Evolutionary conservation across 2,888 invertebrate species (phyloP).

Genomic region (Bombylius major): DNA sequence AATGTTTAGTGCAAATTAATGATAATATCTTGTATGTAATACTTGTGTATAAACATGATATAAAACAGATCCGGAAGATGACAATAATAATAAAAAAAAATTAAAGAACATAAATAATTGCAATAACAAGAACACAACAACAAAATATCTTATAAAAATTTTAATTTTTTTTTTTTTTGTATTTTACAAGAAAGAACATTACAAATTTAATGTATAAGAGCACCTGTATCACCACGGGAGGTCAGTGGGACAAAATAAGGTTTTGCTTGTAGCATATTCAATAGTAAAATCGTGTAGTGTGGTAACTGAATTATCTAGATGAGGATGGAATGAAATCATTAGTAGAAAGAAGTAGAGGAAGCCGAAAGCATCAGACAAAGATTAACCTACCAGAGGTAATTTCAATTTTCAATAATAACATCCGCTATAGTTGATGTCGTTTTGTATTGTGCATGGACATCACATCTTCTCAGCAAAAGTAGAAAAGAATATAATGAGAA

Average conservation of each 20-base stretch:
- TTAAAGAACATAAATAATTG: no score
- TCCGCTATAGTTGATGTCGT: background rate
- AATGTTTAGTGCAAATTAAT: no score
- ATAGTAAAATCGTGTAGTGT: background rate
- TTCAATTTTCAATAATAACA: conserved; percentile 6
- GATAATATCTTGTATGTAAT: no score
- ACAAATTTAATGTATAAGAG: background rate
- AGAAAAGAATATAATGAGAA: no score
- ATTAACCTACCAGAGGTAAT: background rate
- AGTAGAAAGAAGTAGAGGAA: background rate
- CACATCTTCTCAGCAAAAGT: background rate
- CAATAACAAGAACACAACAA: no score
- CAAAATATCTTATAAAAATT: no score
- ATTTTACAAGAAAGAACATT: no score
- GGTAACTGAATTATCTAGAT: conserved; percentile 2
- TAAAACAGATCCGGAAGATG: no score
- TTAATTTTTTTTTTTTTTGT: no score
- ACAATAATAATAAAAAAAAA: no score
- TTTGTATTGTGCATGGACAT: background rate
- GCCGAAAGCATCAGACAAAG: conserved; percentile 1
- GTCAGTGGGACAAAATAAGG: conserved; percentile 5
- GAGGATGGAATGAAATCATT: conserved; percentile 3
- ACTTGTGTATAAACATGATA: no score
- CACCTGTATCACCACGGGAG: background rate
- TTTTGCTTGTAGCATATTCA: background rate